A percentile compares a stretch with the other conserved stretches of the same genome.
Conservation (phyloP, 2,797 vertebrate genomes). For the Mormyrops boulengeri region DNA sequence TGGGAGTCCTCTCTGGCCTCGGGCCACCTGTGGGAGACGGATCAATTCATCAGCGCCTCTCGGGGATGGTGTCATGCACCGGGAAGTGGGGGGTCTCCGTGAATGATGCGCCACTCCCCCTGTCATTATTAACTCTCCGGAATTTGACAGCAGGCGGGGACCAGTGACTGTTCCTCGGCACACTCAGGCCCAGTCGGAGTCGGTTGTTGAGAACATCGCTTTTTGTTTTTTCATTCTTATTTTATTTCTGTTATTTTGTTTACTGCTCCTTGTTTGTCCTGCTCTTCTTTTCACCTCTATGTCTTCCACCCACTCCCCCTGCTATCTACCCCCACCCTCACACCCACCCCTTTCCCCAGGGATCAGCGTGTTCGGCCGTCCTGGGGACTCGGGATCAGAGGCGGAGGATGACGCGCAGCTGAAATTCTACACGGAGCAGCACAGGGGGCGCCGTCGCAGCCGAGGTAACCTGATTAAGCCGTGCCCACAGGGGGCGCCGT, state of each 20-base stretch:
- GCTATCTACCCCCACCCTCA: not conserved
- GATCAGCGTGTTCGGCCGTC: slow-evolving; percentile 74
- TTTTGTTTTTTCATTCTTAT: not conserved
- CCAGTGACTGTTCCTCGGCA: not conserved
- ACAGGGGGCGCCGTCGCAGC: slow-evolving; percentile 78
- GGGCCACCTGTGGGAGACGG: not conserved
- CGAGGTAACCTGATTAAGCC: slow-evolving; percentile 70
- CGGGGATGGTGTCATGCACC: not conserved
- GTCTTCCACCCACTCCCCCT: not conserved
- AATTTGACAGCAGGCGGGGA: not conserved
- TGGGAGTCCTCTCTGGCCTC: not conserved
- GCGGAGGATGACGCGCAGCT: slow-evolving; percentile 86
- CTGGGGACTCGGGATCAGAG: slow-evolving; percentile 82
- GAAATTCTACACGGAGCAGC: slow-evolving; percentile 89
- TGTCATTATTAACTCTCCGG: not conserved
- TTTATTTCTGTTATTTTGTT: not conserved
- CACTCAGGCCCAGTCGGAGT: not conserved
- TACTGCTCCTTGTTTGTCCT: not conserved
- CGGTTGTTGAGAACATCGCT: not conserved
- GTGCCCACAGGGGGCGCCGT: not conserved
- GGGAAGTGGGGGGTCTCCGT: not conserved
- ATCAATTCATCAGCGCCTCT: slow-evolving; percentile 17
- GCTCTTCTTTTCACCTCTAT: not conserved
- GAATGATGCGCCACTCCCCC: not conserved
- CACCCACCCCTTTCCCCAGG: slow-evolving; percentile 46